Evolutionary conservation across 2,113 vertebrate species (phyloP).

Genomic region (Cyanoramphus novaezelandiae): DNA sequence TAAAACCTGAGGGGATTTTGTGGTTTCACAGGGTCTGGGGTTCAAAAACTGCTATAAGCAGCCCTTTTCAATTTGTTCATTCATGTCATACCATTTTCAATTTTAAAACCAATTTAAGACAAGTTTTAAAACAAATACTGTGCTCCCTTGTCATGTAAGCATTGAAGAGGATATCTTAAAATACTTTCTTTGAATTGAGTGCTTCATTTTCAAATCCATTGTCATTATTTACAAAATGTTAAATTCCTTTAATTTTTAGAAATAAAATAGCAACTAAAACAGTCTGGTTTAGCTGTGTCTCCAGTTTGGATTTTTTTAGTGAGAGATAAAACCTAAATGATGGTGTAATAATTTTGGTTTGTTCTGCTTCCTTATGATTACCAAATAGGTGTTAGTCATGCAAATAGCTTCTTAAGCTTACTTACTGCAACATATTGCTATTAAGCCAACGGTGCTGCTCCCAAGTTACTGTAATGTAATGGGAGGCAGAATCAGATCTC

Average conservation of each 20-base stretch:
- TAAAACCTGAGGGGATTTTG: not conserved
- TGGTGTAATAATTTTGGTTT: not conserved
- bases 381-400: not conserved
- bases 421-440: not conserved
- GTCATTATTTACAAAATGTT: not conserved
- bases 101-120: not conserved
- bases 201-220: not conserved
- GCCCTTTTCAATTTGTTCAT: not conserved
- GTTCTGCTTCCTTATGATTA: not conserved
- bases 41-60: not conserved
- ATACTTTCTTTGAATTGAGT: not conserved
- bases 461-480: not conserved
- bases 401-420: not conserved
- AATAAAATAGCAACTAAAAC: not conserved
- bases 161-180: not conserved
- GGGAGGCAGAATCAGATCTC: not conserved
- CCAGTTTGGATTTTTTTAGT: not conserved
- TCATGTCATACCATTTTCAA: not conserved
- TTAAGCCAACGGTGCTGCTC: not conserved
- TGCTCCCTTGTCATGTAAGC: not conserved
- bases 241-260: not conserved
- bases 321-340: not conserved
- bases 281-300: not conserved
- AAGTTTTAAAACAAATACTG: not conserved
- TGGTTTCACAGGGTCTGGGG: accelerated